Conservation (phyloP, 2,113 vertebrate species). For the Lampris megalopsis region DNA sequence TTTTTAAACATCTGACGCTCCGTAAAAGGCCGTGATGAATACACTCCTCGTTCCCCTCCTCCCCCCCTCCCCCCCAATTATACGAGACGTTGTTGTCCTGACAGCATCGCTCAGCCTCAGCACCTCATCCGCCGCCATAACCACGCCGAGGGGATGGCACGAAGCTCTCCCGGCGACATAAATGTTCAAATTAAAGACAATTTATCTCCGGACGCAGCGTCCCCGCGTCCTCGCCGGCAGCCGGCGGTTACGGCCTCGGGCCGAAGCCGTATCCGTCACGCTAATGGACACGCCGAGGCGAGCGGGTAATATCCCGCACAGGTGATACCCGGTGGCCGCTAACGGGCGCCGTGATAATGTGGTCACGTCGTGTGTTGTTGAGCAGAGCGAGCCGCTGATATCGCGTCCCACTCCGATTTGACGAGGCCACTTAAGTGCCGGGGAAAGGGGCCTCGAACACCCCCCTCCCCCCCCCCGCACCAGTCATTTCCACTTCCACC, state of each 20-base stretch:
- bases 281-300: constrained; percentile 24
- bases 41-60: not conserved
- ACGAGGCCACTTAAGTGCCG: constrained; percentile 57
- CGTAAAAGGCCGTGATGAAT: constrained; percentile 42
- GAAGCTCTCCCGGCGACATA: not conserved
- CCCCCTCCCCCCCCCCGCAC: constrained; percentile 52
- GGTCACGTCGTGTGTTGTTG: constrained; percentile 49
- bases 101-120: constrained; percentile 30
- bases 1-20: constrained; percentile 16
- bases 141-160: not conserved
- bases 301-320: constrained; percentile 43
- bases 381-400: constrained; percentile 53
- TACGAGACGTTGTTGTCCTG: constrained; percentile 33
- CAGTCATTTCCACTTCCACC: constrained; percentile 59
- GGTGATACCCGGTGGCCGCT: constrained; percentile 40
- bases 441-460: not conserved
- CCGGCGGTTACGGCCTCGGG: too few relatives aligned
- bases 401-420: constrained; percentile 60
- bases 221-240: too few relatives aligned
- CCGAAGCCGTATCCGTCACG: constrained; percentile 29
- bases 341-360: constrained; percentile 58
- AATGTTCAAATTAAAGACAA: not conserved
- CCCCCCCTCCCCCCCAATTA: constrained; percentile 27
- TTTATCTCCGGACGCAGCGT: too few relatives aligned
- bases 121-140: constrained; percentile 12